These are phyloP conservation scores for Trididemnum nubilum DNA, from an alignment of 23 tunicate species.

Conservation along the genomic window DNA sequence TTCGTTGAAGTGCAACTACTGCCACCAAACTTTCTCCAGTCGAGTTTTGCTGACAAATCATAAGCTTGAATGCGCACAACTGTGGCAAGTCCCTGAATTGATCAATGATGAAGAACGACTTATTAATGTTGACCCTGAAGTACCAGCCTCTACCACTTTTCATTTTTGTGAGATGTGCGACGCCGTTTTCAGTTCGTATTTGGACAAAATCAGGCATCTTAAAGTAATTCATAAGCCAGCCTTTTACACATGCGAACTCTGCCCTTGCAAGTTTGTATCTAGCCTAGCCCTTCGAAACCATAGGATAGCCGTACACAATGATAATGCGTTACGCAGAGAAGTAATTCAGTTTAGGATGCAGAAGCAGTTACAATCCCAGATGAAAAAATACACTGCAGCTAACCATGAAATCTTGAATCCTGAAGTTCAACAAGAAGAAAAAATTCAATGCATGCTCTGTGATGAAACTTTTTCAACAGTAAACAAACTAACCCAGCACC, in stretches of 20 bases:
- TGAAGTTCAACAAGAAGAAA: neutral
- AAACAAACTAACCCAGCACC: slow-evolving; percentile 6
- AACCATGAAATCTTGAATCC: neutral
- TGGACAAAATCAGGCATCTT: neutral
- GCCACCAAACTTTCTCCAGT: neutral
- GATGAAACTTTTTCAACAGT: neutral
- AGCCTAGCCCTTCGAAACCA: neutral
- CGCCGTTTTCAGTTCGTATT: neutral
- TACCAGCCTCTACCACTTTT: neutral
- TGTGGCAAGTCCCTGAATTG: neutral
- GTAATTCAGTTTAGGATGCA: neutral
- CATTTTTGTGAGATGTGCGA: slow-evolving; percentile 1
- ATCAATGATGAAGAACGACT: neutral
- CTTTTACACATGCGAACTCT: slow-evolving; percentile 8
- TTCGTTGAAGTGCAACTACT: slow-evolving; percentile 12
- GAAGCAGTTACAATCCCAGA: too few species aligned
- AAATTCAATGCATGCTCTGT: slow-evolving; percentile 18
- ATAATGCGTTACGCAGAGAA: neutral
- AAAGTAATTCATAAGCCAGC: slow-evolving; percentile 12
- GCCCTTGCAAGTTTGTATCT: slow-evolving; percentile 32
- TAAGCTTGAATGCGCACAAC: neutral
- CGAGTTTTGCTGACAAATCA: neutral
- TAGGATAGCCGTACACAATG: neutral
- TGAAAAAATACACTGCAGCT: neutral
- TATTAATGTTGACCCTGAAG: neutral